Base-by-base conservation (phyloP, 2,113 vertebrate species). In the Rhinichthys klamathensis region DNA sequence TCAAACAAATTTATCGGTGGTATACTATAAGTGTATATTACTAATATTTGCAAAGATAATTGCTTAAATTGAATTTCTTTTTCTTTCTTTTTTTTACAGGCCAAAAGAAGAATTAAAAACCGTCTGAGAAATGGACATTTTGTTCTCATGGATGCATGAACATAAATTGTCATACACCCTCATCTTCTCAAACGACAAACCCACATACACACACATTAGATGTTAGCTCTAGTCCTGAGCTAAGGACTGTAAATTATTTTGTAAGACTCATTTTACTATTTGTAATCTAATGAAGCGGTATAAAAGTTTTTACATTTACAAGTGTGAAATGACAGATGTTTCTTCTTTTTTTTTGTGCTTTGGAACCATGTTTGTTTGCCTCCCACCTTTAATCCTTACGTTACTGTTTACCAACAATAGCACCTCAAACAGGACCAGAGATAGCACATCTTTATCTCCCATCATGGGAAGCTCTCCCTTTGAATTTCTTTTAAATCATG, bases 51-150 rank as follows among this genome's bases (percentile, higher is more conserved):
- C 25, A 30, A 15, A 27, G 0, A 54, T 18, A 54, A 56, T 38
- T 38, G 21, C 18, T 6, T 12, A 11, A 13, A 49, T 49, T 12
- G 13, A 35, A 12, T 80, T 0, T 27, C 1, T 38, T 46, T 80
- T 18, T n/a, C n/a, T n/a, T n/a, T n/a, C n/a, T n/a, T n/a, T 5
- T 60, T 25, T 38, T 84, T 75, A 13, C 89, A 95, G 94, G 92
- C 92, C 95, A 90, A 95, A 95, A 91, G 94, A 95, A 63, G 94
- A 95, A 16, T 85, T 92, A 84, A 95, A 95, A 86, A 89, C 92
- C 1, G 93, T 93, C 44, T 95, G 93, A 95, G 76, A 69, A 82
- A 49, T 18, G 6, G 61, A 35, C 10, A 23, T 2, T n/a, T 12
- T 54, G 72, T 84, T 21, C 25, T 38, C 41, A 65, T 41, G 51